Base-by-base conservation (phyloP, 2,797 vertebrate genomes). In the Peromyscus aztecus region DNA sequence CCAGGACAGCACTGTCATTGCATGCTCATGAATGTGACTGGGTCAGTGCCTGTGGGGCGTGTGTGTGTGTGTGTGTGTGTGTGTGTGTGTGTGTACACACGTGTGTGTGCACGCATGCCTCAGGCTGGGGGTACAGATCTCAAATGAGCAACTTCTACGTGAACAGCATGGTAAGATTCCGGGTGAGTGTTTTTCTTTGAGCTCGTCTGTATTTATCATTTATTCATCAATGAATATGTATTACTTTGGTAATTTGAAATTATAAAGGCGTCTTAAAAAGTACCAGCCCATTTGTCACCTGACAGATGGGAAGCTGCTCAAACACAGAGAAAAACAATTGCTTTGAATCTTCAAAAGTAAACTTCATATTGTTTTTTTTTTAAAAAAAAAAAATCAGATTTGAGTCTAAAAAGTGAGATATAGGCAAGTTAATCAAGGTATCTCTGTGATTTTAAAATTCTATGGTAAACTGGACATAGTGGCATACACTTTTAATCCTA, bases 141-240 rank as follows among this genome's bases (percentile, higher is more conserved):
- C 59, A 93, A 95, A 88, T 73, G 88, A 97, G 77, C 97, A 96
- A 43, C 76, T 86, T 95, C 43, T 69, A 89, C 82, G 23, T 16
- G 82, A 95, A 27, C 90, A 88, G 91, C 76, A 40, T 23, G 61
- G 76, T 16, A 17, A 93, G 84, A 93, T 59, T 92, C 65, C 0
- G 40, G 83, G 73, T 81, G 89, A 95, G 40, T 78, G 73, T 87
- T 97, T 93, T 90, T 84, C 95, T 95, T 84, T 83, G 73, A 69
- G 78, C 31, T 95, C 55, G 84, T 88, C 88, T 78, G 69, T 94
- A 92, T 88, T 89, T 96, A 90, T 96, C 90, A 52, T 90, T 49
- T 94, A 97, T 97, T 97, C 75, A 37, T 94, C 94, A 80, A 92
- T 97, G 95, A 97, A 96, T 97, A 96, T 96, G 97, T 92, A 97